Evolutionary conservation across 2,797 vertebrate species (phyloP), one percentile per base, ranked within the genome.

Genomic region (Macrochelys suwanniensis): DNA sequence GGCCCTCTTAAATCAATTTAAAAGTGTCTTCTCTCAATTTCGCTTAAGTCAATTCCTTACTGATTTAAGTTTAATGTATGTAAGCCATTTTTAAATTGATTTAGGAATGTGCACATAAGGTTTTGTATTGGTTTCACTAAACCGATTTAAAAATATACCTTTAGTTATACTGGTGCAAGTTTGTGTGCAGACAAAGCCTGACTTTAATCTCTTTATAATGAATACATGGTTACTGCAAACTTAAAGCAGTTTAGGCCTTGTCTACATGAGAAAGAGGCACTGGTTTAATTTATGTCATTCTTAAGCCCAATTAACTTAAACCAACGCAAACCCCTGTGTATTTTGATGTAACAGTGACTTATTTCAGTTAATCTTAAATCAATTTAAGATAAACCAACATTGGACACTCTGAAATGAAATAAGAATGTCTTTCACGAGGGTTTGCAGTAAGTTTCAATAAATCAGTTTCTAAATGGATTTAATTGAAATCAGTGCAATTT

Each of bases 281-380:
- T 94, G 76, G 81, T 92, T 94, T 87, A 80, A 92, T 95, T 15
- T 53, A 76, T 78, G 74, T 47, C n/a, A 83, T 88, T 47, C 84
- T 94, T 53, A 68, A 42, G 10, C 76, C n/a, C 3, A 3, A 13
- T 33, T 25, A 80, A 51, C 85, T 89, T 89, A 91, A 95, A 89
- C 78, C 16, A 85, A 85, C 85, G 42, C 2, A 91, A 87, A 89
- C 93, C 74, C 89, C 68, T 84, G 0, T 1, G 47, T 91, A 74
- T 61, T 54, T 45, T 17, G 74, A 11, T 93, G 86, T 65, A 94
- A 56, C 25, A 17, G 8, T 1, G 81, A 37, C 77, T 91, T 86
- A 1, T 53, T 94, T 88, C 45, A 16, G 93, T 96, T 91, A 80
- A 11, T 82, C 84, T 65, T 13, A 91, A 94, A 10, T 92, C 57